Percentiles rank a stretch among this genome's conserved stretches.
Evolutionary conservation across 2,888 invertebrate species (phyloP).

Genomic region (Cremastinae sp.): DNA sequence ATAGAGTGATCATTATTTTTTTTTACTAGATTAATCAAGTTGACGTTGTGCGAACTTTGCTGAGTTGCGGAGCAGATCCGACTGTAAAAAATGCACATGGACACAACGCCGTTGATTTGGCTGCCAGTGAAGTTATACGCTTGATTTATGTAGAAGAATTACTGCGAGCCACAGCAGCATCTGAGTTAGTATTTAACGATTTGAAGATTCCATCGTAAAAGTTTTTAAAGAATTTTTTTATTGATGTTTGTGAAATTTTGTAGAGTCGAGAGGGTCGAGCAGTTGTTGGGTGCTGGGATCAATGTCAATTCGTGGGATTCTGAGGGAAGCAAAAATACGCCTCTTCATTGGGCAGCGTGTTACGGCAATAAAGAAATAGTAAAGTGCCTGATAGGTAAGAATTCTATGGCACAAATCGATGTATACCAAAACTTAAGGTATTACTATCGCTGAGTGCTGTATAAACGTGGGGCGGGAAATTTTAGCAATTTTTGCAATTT

Average conservation of each 20-base stretch:
- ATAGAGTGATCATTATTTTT: constrained; percentile 9
- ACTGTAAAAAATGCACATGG: constrained; percentile 82
- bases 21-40: constrained; percentile 80
- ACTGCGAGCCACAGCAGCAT: constrained; percentile 83
- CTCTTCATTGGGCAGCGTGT: constrained; percentile 85
- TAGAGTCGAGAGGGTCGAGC: constrained; percentile 82
- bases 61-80: constrained; percentile 84
- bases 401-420: no score
- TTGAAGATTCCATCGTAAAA: not conserved
- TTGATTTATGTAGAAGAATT: constrained; percentile 84
- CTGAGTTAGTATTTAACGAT: constrained; percentile 80
- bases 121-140: constrained; percentile 80
- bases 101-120: constrained; percentile 82
- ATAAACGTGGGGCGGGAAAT: no score
- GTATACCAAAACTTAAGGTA: no score
- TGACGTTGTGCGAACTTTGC: constrained; percentile 83
- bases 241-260: not conserved
- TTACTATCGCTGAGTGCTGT: no score
- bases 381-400: constrained; percentile 81
- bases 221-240: not conserved
- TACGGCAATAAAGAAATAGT: constrained; percentile 83
- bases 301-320: constrained; percentile 84
- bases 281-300: constrained; percentile 83
- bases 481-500: no score
- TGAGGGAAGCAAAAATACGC: constrained; percentile 83